Conservation (phyloP, 2,113 vertebrate genomes). For the Apaloderma vittatum region DNA sequence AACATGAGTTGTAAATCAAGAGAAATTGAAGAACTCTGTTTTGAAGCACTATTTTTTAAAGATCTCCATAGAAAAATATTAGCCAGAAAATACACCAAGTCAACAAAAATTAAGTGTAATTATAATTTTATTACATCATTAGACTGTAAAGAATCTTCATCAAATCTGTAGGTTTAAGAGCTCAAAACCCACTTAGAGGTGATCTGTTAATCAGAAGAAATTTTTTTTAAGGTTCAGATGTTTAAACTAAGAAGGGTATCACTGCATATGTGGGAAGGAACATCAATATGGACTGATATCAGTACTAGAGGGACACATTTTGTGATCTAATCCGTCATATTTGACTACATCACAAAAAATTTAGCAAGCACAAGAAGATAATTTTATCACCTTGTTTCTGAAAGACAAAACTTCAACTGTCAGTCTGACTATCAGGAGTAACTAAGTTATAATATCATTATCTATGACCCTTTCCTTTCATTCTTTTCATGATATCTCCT, state of each 20-base stretch:
- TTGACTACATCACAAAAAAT: background rate
- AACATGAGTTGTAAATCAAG: background rate
- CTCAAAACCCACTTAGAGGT: background rate
- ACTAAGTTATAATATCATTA: background rate
- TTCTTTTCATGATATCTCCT: background rate
- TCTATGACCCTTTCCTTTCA: background rate
- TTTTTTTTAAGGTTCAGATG: background rate
- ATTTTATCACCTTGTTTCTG: background rate
- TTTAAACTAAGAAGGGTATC: background rate
- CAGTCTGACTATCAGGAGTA: background rate
- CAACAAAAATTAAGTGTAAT: background rate
- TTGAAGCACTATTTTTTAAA: background rate
- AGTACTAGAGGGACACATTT: background rate
- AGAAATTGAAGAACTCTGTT: background rate
- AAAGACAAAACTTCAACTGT: background rate
- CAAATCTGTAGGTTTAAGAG: background rate
- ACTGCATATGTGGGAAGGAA: background rate
- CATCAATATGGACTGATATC: background rate
- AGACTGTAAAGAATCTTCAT: background rate
- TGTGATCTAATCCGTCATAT: background rate
- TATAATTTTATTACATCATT: background rate
- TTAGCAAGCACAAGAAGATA: background rate
- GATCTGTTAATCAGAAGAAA: background rate
- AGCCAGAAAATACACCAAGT: background rate
- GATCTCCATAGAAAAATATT: background rate